phyloP scores from a whole-genome alignment of 92 coral and sea anemone genomes.

The Plumapathes pennacea region DNA sequence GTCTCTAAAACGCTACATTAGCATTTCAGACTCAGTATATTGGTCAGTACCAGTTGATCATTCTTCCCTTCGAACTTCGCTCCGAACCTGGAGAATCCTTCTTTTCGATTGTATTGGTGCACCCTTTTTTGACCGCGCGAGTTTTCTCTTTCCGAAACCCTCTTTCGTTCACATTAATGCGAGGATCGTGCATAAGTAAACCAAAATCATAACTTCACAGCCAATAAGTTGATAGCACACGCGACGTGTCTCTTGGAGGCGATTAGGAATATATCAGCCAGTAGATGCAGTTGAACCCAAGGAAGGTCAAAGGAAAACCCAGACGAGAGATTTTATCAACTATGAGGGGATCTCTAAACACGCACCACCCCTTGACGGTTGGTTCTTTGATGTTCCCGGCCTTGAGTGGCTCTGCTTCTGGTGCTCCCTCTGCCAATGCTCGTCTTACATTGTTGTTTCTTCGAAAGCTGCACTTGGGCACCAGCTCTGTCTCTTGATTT shows the following conservation, averaged over 20 bases:
- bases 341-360: constrained; percentile 32
- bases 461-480: constrained; percentile 15
- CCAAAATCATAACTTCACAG: background rate
- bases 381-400: background rate
- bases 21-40: too few species aligned
- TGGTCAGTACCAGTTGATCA: too few species aligned
- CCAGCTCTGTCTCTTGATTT: too few species aligned
- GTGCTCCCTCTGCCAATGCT: constrained; percentile 27
- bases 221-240: too few species aligned
- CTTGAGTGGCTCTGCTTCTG: constrained; percentile 9
- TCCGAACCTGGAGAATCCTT: too few species aligned
- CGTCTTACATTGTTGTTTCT: constrained; percentile 35
- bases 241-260: too few species aligned
- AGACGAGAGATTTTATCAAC: constrained; percentile 83
- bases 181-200: background rate
- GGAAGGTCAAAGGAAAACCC: constrained; percentile 78
- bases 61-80: too few species aligned
- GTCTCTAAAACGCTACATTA: too few species aligned
- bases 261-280: constrained; percentile 86
- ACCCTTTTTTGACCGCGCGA: background rate
- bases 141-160: background rate
- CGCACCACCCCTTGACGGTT: constrained; percentile 1
- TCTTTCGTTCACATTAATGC: background rate
- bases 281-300: constrained; percentile 79
- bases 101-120: background rate